Evolutionary conservation across 2,797 vertebrate genomes (phyloP).

Genomic region (Sternotherus odoratus): DNA sequence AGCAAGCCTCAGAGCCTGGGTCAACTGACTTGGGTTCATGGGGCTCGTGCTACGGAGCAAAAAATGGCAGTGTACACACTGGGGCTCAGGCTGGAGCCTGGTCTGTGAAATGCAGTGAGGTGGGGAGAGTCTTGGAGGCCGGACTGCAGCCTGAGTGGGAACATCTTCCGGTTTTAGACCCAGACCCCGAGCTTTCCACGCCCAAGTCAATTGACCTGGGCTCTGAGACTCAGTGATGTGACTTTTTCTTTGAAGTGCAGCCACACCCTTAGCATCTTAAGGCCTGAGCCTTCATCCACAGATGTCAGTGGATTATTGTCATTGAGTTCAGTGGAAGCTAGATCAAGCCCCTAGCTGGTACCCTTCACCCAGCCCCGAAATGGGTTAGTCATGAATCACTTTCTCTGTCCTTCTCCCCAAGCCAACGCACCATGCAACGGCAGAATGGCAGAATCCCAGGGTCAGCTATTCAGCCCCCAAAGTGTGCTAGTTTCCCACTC

Average conservation of each 20-base stretch:
- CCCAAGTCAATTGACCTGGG: background rate
- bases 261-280: background rate
- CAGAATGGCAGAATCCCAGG: background rate
- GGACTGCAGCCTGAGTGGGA: background rate
- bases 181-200: background rate
- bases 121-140: background rate
- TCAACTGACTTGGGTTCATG: background rate
- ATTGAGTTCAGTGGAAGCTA: background rate
- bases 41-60: background rate
- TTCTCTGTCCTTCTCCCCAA: background rate
- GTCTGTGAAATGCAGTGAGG: too few relatives aligned
- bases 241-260: background rate
- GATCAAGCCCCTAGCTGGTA: fast-evolving
- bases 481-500: background rate
- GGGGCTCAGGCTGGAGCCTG: too few relatives aligned
- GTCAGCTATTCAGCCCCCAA: background rate
- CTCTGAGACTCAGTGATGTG: background rate
- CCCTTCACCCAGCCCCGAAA: background rate
- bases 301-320: fast-evolving
- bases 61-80: background rate
- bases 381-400: background rate
- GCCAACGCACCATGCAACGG: background rate
- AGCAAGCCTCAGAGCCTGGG: background rate
- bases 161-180: background rate
- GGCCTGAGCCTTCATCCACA: too few relatives aligned